Percentiles rank a stretch among this genome's conserved stretches.
These are phyloP conservation scores for Periplaneta americana DNA, from an alignment of 1,140 invertebrate species.

Conservation along the genomic window DNA sequence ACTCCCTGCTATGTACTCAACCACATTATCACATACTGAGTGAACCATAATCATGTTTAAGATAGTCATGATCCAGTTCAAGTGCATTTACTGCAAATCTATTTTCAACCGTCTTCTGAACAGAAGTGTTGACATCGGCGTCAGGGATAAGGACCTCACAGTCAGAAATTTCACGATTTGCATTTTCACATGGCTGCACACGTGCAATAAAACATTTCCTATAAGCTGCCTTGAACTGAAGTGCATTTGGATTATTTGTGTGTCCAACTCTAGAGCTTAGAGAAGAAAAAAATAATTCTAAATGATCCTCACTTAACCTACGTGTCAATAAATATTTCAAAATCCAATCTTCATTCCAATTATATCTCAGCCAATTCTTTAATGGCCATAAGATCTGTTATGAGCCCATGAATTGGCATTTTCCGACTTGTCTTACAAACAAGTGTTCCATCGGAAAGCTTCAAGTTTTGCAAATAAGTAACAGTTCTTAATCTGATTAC, in stretches of 20 bases:
- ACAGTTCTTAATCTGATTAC: background rate
- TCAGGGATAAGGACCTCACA: background rate
- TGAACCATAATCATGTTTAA: background rate
- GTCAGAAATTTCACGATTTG: background rate
- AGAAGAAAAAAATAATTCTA: background rate
- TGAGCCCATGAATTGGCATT: background rate
- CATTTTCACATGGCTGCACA: background rate
- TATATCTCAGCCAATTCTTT: background rate
- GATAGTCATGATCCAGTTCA: too few relatives aligned
- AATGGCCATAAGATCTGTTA: background rate
- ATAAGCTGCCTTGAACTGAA: background rate
- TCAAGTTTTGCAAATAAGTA: background rate
- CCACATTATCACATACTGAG: background rate
- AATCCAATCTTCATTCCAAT: background rate
- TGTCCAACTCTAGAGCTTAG: background rate
- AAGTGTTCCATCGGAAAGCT: background rate
- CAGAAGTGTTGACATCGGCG: too few relatives aligned
- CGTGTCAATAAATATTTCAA: background rate
- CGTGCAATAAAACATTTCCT: background rate
- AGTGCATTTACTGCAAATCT: too few relatives aligned
- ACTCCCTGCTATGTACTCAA: background rate
- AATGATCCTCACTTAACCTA: background rate
- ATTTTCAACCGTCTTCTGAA: too few relatives aligned
- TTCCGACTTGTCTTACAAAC: background rate
- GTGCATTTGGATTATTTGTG: background rate